Conservation (phyloP, 2,797 vertebrate species). For the Poeciliopsis infans region DNA sequence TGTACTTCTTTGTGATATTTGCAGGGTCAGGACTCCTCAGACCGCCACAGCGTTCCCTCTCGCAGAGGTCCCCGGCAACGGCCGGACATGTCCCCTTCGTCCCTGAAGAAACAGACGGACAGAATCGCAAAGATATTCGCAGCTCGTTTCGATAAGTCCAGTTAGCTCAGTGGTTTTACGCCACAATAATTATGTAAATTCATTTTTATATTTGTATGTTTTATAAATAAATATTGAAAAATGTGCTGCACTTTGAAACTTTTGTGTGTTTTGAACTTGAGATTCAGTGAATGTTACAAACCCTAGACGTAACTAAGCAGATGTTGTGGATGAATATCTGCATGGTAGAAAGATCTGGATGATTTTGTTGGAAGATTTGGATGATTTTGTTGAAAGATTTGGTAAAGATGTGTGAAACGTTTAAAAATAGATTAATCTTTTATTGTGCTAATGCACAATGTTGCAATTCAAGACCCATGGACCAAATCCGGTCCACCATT, state of each 20-base stretch:
- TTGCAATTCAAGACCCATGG: too few relatives aligned
- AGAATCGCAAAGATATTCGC: constrained; percentile 83
- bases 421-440: background rate
- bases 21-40: constrained; percentile 50
- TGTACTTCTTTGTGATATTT: constrained; percentile 10
- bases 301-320: background rate
- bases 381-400: background rate
- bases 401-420: background rate
- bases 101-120: constrained; percentile 76
- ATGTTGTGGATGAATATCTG: background rate
- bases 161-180: constrained; percentile 31
- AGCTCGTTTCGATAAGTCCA: constrained; percentile 67
- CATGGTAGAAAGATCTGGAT: background rate
- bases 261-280: background rate
- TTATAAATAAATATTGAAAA: constrained; percentile 67
- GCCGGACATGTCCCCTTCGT: constrained; percentile 68
- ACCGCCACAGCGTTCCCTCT: constrained; percentile 22
- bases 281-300: background rate
- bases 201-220: constrained; percentile 54
- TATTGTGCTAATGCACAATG: background rate
- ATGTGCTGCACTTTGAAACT: background rate
- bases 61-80: constrained; percentile 53
- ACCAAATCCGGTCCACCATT: too few relatives aligned
- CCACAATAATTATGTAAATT: constrained; percentile 50
- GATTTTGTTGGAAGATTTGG: background rate